Conservation (phyloP, 1,140 invertebrate genomes). For the Anoplolepis gracilipes region DNA sequence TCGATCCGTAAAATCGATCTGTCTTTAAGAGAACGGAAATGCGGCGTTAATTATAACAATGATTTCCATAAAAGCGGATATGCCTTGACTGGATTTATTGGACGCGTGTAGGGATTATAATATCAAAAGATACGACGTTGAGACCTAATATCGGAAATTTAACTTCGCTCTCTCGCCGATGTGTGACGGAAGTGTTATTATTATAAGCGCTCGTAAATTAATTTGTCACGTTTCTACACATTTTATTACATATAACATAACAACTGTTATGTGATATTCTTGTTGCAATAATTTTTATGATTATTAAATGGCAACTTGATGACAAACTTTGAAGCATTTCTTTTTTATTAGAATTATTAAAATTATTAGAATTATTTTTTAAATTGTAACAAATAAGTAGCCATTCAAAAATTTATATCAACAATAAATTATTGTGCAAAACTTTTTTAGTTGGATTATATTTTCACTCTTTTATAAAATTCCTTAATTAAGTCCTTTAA, state of each 20-base stretch:
- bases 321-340: neutral
- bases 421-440: neutral
- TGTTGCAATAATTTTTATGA: neutral
- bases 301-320: neutral
- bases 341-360: neutral
- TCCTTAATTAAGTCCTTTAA: too few relatives aligned
- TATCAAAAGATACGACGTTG: neutral
- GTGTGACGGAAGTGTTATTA: neutral
- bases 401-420: neutral
- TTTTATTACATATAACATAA: too few relatives aligned
- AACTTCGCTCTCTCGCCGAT: neutral
- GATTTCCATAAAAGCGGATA: neutral
- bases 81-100: slow-evolving; percentile 12
- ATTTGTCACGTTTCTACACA: neutral
- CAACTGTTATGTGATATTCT: neutral
- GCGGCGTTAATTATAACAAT: slow-evolving; percentile 1
- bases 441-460: neutral
- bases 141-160: neutral
- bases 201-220: neutral
- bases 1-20: neutral
- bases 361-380: neutral
- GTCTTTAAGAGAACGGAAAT: neutral
- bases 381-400: neutral
- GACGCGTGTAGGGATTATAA: neutral
- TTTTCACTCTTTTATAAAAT: too few relatives aligned